phyloP scores from a whole-genome alignment of 1,140 invertebrate species.

The Drosophila tani region DNA sequence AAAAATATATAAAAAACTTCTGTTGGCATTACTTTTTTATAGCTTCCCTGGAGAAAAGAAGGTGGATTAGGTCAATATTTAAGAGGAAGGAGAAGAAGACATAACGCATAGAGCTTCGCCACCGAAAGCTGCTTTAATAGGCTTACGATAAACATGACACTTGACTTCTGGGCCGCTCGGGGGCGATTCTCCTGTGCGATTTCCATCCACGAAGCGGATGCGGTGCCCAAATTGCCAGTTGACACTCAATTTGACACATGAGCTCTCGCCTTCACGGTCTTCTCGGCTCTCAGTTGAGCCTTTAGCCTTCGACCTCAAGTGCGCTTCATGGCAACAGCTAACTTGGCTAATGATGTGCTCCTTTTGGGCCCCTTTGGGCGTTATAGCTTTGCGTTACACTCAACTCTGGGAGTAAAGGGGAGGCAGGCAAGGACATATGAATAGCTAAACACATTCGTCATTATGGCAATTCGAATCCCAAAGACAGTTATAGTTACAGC shows the following conservation, averaged over 20 bases:
- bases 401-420: slow-evolving; percentile 1
- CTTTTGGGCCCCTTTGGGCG: slow-evolving; percentile 39
- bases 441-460: slow-evolving; percentile 76
- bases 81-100: not conserved
- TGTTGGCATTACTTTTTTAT: slow-evolving; percentile 49
- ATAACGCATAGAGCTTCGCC: slow-evolving; percentile 27
- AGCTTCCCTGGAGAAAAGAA: slow-evolving; percentile 43
- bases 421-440: slow-evolving; percentile 63
- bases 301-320: slow-evolving; percentile 65
- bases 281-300: slow-evolving; percentile 5
- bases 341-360: slow-evolving; percentile 77
- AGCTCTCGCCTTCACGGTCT: slow-evolving; percentile 54
- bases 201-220: slow-evolving; percentile 4
- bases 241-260: slow-evolving; percentile 84
- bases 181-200: slow-evolving; percentile 7
- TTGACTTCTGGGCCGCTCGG: slow-evolving; percentile 57
- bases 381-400: slow-evolving; percentile 32
- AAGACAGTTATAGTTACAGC: slow-evolving; percentile 27
- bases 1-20: slow-evolving; percentile 56
- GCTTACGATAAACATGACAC: slow-evolving; percentile 84
- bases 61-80: slow-evolving; percentile 13
- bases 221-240: slow-evolving; percentile 79
- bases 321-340: slow-evolving; percentile 74
- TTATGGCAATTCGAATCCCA: slow-evolving; percentile 58
- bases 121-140: slow-evolving; percentile 73